Evolutionary conservation across 1,140 invertebrate genomes (phyloP).

Genomic region (Monomorium pharaonis): DNA sequence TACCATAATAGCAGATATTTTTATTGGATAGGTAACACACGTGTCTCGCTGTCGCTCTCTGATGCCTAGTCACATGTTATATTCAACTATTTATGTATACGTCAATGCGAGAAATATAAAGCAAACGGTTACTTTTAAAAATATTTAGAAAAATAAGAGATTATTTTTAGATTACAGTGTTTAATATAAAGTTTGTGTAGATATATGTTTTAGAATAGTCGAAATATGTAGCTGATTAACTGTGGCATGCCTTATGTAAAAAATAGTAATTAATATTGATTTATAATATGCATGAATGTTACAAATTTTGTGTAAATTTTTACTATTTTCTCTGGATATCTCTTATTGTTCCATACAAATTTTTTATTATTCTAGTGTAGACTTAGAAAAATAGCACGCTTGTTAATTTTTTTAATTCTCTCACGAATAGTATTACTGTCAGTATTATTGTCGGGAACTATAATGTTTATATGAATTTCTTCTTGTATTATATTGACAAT

Average conservation of each 20-base stretch:
- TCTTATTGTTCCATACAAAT: background rate
- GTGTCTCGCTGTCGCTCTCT: background rate
- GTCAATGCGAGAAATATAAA: background rate
- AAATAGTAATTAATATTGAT: background rate
- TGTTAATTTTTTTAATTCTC: background rate
- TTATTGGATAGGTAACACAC: background rate
- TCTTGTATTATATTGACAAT: background rate
- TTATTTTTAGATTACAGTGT: background rate
- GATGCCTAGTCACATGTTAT: background rate
- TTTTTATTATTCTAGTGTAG: background rate
- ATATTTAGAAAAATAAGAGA: background rate
- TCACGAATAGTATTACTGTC: background rate
- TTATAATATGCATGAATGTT: background rate
- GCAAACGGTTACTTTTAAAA: background rate
- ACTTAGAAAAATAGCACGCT: background rate
- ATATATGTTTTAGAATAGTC: background rate
- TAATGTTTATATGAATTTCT: conserved; percentile 7
- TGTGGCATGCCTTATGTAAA: background rate
- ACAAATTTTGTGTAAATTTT: too few species aligned
- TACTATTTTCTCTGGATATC: too few species aligned
- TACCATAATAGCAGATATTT: background rate
- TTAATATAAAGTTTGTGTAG: background rate
- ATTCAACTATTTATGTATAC: background rate
- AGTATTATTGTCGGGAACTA: background rate
- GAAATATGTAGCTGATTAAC: background rate